Evolutionary conservation across 2,888 invertebrate species (phyloP).

Genomic region (Exephanes ischioxanthus): DNA sequence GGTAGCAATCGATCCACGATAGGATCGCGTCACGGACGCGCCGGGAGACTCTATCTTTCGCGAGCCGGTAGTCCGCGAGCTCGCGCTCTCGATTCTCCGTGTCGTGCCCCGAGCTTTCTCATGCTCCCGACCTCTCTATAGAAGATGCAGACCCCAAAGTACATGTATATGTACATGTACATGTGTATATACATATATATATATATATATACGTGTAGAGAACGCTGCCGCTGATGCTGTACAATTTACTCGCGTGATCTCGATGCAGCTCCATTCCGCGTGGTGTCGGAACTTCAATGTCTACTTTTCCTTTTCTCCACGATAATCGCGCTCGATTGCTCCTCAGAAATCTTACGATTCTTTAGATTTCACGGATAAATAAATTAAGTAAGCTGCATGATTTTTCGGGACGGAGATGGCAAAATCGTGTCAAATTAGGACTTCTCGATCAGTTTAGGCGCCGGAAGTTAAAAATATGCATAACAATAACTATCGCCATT

Average conservation of each 20-base stretch:
- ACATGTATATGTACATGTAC: not conserved
- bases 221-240: not conserved
- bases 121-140: slow-evolving; percentile 63
- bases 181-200: not conserved
- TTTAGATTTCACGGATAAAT: slow-evolving; percentile 32
- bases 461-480: not conserved
- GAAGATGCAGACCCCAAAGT: slow-evolving; percentile 10
- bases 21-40: slow-evolving; percentile 74
- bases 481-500: not conserved
- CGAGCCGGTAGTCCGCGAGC: slow-evolving; percentile 52
- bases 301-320: slow-evolving; percentile 27
- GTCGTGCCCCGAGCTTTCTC: slow-evolving; percentile 67
- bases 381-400: not conserved
- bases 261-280: slow-evolving; percentile 38
- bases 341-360: slow-evolving; percentile 41
- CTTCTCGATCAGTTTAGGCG: not conserved
- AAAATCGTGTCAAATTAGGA: no score
- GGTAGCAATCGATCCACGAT: slow-evolving; percentile 74
- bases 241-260: slow-evolving; percentile 55
- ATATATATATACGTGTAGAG: not conserved
- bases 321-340: slow-evolving; percentile 56
- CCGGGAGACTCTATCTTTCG: slow-evolving; percentile 71
- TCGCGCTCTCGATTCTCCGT: slow-evolving; percentile 68
- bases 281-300: slow-evolving; percentile 39
- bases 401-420: no score